phyloP scores from a whole-genome alignment of 2,113 vertebrate species.

The Atlantisia rogersi region DNA sequence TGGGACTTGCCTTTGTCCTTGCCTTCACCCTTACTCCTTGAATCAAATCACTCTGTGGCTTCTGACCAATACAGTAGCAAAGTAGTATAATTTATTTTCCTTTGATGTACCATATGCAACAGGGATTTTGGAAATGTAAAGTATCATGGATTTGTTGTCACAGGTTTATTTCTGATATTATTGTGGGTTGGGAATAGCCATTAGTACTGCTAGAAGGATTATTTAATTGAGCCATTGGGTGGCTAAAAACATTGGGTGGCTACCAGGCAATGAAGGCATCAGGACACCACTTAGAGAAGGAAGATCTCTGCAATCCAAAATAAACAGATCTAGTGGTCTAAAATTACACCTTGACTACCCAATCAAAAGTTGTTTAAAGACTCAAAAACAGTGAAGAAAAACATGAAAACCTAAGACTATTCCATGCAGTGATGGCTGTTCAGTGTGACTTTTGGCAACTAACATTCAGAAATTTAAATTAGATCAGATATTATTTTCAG shows the following conservation, averaged over 20 bases:
- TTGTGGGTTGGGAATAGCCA: neutral
- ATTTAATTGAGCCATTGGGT: neutral
- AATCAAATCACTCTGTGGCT: neutral
- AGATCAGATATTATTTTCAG: neutral
- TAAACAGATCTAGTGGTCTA: neutral
- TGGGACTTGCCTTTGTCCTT: neutral
- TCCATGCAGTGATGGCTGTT: neutral
- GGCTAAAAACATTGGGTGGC: neutral
- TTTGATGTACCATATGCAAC: neutral
- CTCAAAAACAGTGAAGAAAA: neutral
- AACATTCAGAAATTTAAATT: neutral
- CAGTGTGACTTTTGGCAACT: neutral
- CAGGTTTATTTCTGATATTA: neutral
- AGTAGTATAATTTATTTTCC: neutral
- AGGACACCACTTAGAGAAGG: neutral
- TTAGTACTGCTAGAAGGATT: neutral
- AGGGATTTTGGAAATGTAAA: neutral
- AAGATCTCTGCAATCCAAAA: neutral
- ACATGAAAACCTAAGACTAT: neutral
- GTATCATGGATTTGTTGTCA: neutral
- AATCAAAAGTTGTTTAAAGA: neutral
- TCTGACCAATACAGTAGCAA: neutral
- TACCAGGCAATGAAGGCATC: neutral
- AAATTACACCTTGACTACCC: neutral
- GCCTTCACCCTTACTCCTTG: neutral